Conservation (phyloP, 2,797 vertebrate genomes). For the Moxostoma hubbsi region DNA sequence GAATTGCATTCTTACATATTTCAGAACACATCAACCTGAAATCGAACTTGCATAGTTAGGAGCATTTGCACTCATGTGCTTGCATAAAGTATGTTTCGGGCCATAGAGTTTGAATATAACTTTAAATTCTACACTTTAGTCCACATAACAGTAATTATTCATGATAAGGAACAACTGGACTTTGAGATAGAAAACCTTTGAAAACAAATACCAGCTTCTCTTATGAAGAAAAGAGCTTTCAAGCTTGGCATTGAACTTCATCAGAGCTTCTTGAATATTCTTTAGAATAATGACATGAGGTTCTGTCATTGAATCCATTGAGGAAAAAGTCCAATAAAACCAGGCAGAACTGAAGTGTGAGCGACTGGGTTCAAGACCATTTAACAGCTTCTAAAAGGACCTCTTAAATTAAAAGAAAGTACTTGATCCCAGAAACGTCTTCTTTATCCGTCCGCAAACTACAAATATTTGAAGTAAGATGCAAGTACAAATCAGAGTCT, state of each 20-base stretch:
- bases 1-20: background rate
- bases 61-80: too few relatives aligned
- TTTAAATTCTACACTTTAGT: background rate
- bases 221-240: background rate
- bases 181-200: background rate
- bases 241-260: background rate
- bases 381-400: slow-evolving; percentile 69
- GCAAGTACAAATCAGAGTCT: slow-evolving; percentile 71
- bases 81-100: background rate
- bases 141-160: background rate
- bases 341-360: slow-evolving; percentile 29
- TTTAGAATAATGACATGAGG: background rate
- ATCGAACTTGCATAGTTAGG: background rate
- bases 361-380: slow-evolving; percentile 29
- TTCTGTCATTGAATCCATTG: background rate
- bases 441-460: slow-evolving; percentile 66
- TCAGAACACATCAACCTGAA: background rate
- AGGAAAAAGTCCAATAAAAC: slow-evolving; percentile 1
- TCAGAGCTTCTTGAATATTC: background rate
- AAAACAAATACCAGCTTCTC: background rate
- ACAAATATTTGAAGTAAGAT: slow-evolving; percentile 81
- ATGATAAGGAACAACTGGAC: background rate
- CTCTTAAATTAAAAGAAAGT: slow-evolving; percentile 71
- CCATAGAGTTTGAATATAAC: background rate
- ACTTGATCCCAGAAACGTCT: slow-evolving; percentile 75